These are phyloP conservation scores for fruit fly (Drosophila melanogaster) DNA, from an alignment of 1,140 invertebrate species.

Conservation along the genomic window DNA sequence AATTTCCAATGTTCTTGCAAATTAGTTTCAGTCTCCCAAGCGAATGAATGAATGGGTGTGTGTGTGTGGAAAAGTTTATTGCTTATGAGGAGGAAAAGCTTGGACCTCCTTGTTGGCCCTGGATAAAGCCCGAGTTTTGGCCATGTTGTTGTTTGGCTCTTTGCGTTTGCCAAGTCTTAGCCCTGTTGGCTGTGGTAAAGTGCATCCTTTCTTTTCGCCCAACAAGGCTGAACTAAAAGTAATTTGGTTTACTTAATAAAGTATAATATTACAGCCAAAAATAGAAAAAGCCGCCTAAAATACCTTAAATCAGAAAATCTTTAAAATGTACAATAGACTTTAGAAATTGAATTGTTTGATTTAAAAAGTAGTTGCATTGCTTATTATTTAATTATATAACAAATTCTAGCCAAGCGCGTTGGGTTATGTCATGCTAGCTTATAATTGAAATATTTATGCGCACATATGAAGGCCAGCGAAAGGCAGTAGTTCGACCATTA, in stretches of 20 bases:
- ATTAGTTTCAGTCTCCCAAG: slow-evolving; percentile 68
- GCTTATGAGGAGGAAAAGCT: slow-evolving; percentile 17
- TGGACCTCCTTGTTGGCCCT: slow-evolving; percentile 1
- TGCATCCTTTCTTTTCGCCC: slow-evolving; percentile 9
- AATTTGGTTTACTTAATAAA: background rate
- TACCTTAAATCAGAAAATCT: no score
- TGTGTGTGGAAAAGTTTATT: slow-evolving; percentile 66
- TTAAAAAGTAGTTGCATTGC: no score
- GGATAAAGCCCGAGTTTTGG: slow-evolving; percentile 1
- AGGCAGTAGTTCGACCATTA: background rate
- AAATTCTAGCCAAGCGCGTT: background rate
- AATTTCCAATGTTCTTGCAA: slow-evolving; percentile 75
- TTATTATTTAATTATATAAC: no score
- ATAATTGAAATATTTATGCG: no score
- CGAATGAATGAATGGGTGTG: background rate
- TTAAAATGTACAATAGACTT: background rate
- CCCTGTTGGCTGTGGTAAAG: slow-evolving; percentile 21
- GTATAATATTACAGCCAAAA: background rate
- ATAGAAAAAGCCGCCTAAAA: no score
- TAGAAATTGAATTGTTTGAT: no score
- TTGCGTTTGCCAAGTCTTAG: slow-evolving; percentile 25
- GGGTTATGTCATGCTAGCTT: background rate
- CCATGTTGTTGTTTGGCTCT: slow-evolving; percentile 12
- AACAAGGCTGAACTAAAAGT: background rate
- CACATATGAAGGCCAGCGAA: background rate